Evolutionary conservation across 2,888 invertebrate species (phyloP).

Genomic region (Mystacides longicornis): DNA sequence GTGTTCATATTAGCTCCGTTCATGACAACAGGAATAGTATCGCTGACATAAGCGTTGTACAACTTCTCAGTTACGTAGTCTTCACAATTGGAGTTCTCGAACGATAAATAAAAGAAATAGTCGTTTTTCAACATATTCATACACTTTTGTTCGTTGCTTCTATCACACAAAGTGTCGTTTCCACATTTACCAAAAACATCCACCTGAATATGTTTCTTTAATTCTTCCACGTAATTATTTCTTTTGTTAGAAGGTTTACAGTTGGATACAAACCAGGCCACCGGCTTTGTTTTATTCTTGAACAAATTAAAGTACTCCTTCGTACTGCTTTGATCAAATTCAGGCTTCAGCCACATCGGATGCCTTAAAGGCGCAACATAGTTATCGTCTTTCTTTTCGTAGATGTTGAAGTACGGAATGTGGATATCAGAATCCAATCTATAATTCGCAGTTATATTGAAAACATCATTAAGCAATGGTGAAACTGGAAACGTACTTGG

Average conservation of each 20-base stretch:
- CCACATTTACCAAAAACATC: constrained; percentile 60
- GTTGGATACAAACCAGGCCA: constrained; percentile 51
- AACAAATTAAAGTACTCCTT: constrained; percentile 3
- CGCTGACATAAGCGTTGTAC: constrained; percentile 39
- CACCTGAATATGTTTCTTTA: constrained; percentile 50
- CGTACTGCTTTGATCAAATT: not conserved
- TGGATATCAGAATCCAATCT: constrained; percentile 44
- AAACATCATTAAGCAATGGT: constrained; percentile 36
- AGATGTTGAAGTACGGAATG: constrained; percentile 38
- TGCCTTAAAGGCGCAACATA: constrained; percentile 30
- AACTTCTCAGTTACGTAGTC: constrained; percentile 66
- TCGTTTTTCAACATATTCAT: constrained; percentile 39
- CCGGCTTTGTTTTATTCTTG: constrained; percentile 40
- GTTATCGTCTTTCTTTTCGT: constrained; percentile 30
- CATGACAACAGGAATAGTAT: constrained; percentile 50
- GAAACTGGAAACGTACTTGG: constrained; percentile 29
- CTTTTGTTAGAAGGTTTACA: constrained; percentile 39
- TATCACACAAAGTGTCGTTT: constrained; percentile 30
- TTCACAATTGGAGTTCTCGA: constrained; percentile 60
- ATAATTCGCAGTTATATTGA: constrained; percentile 52
- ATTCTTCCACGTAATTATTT: constrained; percentile 37
- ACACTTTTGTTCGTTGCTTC: constrained; percentile 30
- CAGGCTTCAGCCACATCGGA: constrained; percentile 29
- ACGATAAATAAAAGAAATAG: constrained; percentile 60
- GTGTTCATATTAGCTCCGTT: constrained; percentile 56